Conservation (phyloP, 2,888 invertebrate species). For the Pimpla rufipes region DNA sequence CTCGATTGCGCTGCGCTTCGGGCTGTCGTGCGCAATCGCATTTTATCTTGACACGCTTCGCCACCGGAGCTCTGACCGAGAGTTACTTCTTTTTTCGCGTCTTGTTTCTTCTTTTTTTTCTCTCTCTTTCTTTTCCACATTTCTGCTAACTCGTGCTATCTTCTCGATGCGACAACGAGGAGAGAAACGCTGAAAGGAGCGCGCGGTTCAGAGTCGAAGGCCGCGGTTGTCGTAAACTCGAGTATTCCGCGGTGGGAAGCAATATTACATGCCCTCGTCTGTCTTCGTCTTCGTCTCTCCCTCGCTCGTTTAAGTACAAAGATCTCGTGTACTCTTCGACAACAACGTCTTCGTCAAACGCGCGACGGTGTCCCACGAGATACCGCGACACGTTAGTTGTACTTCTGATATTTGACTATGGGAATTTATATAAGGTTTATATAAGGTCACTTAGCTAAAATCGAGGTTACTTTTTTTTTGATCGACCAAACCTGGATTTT, state of each 20-base stretch:
- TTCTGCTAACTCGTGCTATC: slow-evolving; percentile 14
- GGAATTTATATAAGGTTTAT: slow-evolving; percentile 23
- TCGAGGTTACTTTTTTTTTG: too few relatives aligned
- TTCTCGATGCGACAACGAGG: slow-evolving; percentile 25
- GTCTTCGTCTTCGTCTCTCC: not conserved
- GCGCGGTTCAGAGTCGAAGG: slow-evolving; percentile 62
- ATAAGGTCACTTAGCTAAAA: too few relatives aligned
- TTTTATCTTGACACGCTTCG: slow-evolving; percentile 29
- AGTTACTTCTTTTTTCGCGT: not conserved
- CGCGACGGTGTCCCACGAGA: slow-evolving; percentile 12
- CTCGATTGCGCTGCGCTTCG: not conserved
- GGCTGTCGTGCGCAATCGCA: slow-evolving; percentile 17
- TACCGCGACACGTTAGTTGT: slow-evolving; percentile 7
- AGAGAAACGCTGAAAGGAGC: slow-evolving; percentile 42
- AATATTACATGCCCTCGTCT: slow-evolving; percentile 40
- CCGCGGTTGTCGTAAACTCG: slow-evolving; percentile 47
- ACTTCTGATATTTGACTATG: slow-evolving; percentile 42
- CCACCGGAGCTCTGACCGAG: slow-evolving; percentile 2
- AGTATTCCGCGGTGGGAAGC: slow-evolving; percentile 38
- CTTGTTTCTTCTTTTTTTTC: not conserved
- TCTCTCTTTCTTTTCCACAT: not conserved
- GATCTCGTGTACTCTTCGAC: slow-evolving; percentile 17
- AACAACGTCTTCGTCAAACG: not conserved
- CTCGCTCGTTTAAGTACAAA: slow-evolving; percentile 26
- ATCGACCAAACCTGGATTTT: too few relatives aligned